Evolutionary conservation across 2,113 vertebrate species (phyloP).

Genomic region (Daubentonia madagascariensis): DNA sequence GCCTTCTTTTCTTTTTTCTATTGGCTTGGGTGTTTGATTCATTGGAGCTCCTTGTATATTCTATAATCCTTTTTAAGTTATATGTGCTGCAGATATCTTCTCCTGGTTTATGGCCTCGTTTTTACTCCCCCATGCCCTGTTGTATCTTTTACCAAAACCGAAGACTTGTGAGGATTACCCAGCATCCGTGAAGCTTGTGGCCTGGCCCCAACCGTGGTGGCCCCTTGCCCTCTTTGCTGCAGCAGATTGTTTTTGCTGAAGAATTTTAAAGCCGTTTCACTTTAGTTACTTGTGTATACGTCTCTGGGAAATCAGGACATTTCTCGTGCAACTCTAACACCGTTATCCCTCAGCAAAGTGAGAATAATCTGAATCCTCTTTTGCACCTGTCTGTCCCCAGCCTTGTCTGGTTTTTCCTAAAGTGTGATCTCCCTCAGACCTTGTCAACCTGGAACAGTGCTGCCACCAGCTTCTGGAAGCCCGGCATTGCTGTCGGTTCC

Average conservation of each 20-base stretch:
- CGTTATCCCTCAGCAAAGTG: not conserved
- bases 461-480: not conserved
- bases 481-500: not conserved
- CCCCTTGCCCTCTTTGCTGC: not conserved
- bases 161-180: fast-evolving
- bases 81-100: fast-evolving
- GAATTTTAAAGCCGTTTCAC: not conserved
- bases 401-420: not conserved
- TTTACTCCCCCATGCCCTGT: not conserved
- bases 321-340: not conserved
- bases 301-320: not conserved
- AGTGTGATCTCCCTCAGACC: not conserved
- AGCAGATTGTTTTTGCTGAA: not conserved
- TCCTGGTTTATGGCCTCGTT: not conserved
- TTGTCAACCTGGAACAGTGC: fast-evolving
- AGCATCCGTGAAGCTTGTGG: fast-evolving
- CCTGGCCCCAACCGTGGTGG: too few species aligned
- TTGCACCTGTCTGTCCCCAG: not conserved
- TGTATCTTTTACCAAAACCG: not conserved
- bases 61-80: not conserved
- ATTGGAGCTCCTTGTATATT: not conserved
- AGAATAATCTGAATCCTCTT: not conserved
- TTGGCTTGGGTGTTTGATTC: not conserved
- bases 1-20: not conserved
- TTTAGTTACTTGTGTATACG: too few species aligned